Evolutionary conservation across 2,888 invertebrate species (phyloP), one percentile per base, ranked within the genome.

Genomic region (Epirrhoe alternata): DNA sequence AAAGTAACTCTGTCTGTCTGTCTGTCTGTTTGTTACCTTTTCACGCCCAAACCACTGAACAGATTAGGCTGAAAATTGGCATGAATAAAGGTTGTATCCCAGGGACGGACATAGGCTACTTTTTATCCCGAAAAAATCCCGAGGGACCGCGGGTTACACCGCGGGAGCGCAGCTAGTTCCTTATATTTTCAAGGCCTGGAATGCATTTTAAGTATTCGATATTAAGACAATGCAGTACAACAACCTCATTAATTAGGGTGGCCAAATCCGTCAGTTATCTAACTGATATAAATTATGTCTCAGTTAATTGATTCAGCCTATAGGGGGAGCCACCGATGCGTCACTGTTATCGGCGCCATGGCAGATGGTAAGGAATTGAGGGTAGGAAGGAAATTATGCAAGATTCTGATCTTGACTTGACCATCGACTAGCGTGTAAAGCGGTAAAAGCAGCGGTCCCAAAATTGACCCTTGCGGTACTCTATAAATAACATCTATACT

Each of bases 291-390:
- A 87, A 87, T 86, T 80, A 84, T 79, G 71, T 68, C 69, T 31
- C 72, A 63, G 80, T 83, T 86, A 88, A 87, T 88, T 87, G 87
- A 88, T 87, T 79, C 76, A 70, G 79, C 76, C 73, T 61, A 77
- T 52, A 49, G 63, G 63, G 81, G 84, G 84, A 79, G 77, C 73
- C 74, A 78, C 72, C 76, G 75, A 79, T 81, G 83, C 84, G 84
- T 82, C 77, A 75, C 77, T 59, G 70, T 74, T 78, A 83, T 84
- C 84, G 74, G 69, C 61, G 49, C 63, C 62, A 53, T 57, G 68
- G 67, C 73, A 72, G 73, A 71, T 72, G 74, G 45, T 62, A 62
- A 58, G 61, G 64, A 33, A 42, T 60, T 56, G 68, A 64, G 68
- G 68, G 68, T 57, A 54, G 38, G 30, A 14, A 50, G 54, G 42